phyloP scores from a whole-genome alignment of 1,140 invertebrate species.

The Drosophila pruinosa region DNA sequence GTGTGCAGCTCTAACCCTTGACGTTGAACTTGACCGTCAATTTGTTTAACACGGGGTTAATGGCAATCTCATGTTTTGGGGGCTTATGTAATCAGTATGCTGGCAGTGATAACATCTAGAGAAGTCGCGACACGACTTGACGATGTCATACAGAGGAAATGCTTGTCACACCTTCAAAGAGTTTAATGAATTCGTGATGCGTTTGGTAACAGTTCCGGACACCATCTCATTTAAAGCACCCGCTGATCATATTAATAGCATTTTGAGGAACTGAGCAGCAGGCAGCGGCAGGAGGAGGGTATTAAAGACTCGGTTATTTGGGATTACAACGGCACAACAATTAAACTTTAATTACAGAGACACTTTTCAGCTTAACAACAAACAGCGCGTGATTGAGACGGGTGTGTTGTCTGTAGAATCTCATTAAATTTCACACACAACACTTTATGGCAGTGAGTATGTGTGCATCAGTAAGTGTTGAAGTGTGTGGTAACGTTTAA shows the following conservation, averaged over 20 bases:
- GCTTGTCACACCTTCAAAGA: not conserved
- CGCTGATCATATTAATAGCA: not conserved
- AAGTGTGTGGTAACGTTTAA: not conserved
- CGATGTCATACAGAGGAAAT: slow-evolving; percentile 7
- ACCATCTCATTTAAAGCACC: not conserved
- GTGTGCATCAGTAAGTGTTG: not conserved
- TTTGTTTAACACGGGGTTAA: not conserved
- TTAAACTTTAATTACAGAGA: slow-evolving; percentile 25
- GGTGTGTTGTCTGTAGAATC: slow-evolving; percentile 19
- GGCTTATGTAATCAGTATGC: slow-evolving; percentile 3
- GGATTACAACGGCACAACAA: not conserved
- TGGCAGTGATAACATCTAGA: not conserved
- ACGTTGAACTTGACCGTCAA: slow-evolving; percentile 3
- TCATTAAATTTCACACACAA: slow-evolving; percentile 10
- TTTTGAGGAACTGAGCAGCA: too few relatives aligned
- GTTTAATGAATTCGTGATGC: slow-evolving; percentile 3
- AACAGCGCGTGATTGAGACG: slow-evolving; percentile 7
- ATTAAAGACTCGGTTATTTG: not conserved
- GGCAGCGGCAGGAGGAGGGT: not conserved
- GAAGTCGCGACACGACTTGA: slow-evolving; percentile 1
- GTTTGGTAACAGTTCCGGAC: not conserved
- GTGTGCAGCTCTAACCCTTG: not conserved
- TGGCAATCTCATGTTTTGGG: slow-evolving; percentile 2
- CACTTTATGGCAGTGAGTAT: not conserved
- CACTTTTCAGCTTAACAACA: slow-evolving; percentile 1